Percentiles rank a stretch among this genome's conserved stretches.
These are phyloP conservation scores for Emydura subglobosa DNA, from an alignment of 2,113 vertebrate species.

Conservation along the genomic window DNA sequence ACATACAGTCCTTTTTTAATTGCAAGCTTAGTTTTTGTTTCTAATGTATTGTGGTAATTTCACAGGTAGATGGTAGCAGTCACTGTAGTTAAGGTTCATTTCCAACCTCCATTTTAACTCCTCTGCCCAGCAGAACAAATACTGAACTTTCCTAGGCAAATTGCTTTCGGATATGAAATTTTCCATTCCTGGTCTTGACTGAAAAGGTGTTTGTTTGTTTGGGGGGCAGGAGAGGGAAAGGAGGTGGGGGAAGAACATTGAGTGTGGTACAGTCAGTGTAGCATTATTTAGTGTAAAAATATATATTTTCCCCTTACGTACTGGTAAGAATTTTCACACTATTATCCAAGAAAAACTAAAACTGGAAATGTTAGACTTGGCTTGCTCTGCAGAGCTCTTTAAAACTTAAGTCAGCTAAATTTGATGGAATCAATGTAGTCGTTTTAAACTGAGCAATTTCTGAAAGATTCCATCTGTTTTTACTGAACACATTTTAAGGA, in stretches of 20 bases:
- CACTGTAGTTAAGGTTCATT: not conserved
- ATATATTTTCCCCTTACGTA: not conserved
- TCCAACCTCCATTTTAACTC: not conserved
- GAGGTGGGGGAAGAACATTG: not conserved
- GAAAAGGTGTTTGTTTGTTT: not conserved
- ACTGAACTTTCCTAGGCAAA: not conserved
- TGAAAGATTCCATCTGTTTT: not conserved
- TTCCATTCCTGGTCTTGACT: not conserved
- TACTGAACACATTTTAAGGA: not conserved
- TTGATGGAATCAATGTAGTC: not conserved
- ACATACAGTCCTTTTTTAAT: not conserved
- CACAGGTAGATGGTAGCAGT: not conserved
- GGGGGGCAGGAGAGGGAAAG: rapidly evolving
- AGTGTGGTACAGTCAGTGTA: not conserved
- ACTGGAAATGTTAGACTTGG: not conserved
- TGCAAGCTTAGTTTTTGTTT: not conserved
- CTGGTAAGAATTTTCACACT: not conserved
- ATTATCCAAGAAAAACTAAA: not conserved
- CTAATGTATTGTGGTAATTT: not conserved
- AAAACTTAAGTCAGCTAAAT: not conserved
- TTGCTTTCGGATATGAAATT: not conserved
- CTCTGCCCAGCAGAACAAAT: not conserved
- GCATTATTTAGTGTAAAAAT: not conserved
- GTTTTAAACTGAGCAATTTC: not conserved
- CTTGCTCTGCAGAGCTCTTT: not conserved